Evolutionary conservation across 2,113 vertebrate genomes (phyloP), one percentile per base, ranked within the genome.

Genomic region (Rana temporaria): DNA sequence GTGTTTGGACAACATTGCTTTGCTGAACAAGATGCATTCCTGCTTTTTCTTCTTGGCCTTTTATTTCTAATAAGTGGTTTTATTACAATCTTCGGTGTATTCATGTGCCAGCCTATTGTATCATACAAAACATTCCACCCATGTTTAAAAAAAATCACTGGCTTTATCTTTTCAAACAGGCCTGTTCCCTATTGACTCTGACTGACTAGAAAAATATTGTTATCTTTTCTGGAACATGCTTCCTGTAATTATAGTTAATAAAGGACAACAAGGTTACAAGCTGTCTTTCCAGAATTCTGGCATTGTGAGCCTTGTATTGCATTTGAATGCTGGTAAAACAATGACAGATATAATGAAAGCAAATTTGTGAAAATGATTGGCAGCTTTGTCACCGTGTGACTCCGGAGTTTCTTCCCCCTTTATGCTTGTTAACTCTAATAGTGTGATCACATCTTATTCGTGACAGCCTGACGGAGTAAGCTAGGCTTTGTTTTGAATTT

Each of bases 181-280:
- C 26, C 3, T 84, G 60, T 55, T 7, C 72, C 19, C 5, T 80
- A 4, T 62, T 79, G 16, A 42, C 16, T 78, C 69, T 42, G 56
- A 20, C 4, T 32, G 17, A 56, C 65, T 17, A 32, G 42, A 20
- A 78, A 83, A 83, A 26, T 38, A 14, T 34, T 26, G 52, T 67
- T 81, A 81, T 73, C 79, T 81, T 81, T 73, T 34, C 42, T 52
- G 60, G 48, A 74, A 72, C 52, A 30, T 32, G 52, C 66, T 79
- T 84, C 82, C 60, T 71, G 20, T 84, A 65, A 84, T 67, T 78
- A 71, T 84, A 56, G 30, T 73, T 73, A 79, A 79, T 66, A 79
- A 48, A 59, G 18, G 17, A 57, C 20, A 63, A 11, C 38, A 22
- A 67, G 42, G 18, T 77, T 42, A 53, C 0, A 0, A 42, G 67